Evolutionary conservation across 2,797 vertebrate genomes (phyloP), one percentile per base, ranked within the genome.

Genomic region (Chaunax sp.): DNA sequence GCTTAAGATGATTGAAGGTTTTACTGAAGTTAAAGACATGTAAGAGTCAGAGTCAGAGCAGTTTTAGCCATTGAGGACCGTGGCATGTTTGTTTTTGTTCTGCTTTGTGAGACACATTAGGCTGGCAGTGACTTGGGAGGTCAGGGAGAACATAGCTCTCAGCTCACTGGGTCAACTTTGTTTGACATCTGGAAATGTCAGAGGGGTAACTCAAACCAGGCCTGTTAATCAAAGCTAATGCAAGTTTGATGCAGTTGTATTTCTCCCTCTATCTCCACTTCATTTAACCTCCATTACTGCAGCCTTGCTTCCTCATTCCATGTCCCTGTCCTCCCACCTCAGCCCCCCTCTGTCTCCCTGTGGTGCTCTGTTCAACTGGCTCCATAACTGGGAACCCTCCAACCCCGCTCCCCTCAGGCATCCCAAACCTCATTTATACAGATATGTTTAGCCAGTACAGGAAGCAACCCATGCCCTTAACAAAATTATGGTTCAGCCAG

Each of bases 371-470:
- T 80, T 86, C 58, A 63, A 75, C 79, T 77, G 82, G 76, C 83
- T 85, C 86, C 83, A 84, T 90, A 87, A 88, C 84, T 55, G 33
- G 46, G 61, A 75, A 50, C 69, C 54, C 58, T 45, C 49, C 60
- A 35, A 56, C 57, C 66, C 78, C 15, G 23, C 63, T 82, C 69
- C 90, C 92, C 89, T 81, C 75, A 88, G 90, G 91, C 86, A 83
- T 87, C 80, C 82, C 80, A 92, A 91, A 92, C 91, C 87, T 91
- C 89, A 91, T 92, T 93, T 92, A 89, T 87, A 90, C 90, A 91
- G 89, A 92, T 89, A 92, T 92, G 91, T 93, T 92, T 90, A 91
- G 86, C 92, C 90, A 91, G 90, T 89, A 91, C 91, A 92, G 92
- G 91, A 92, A 92, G 88, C 89, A 90, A 89, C 90, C 89, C 89